Evolutionary conservation across 2,888 invertebrate genomes (phyloP).

Genomic region (Rhingia rostrata): DNA sequence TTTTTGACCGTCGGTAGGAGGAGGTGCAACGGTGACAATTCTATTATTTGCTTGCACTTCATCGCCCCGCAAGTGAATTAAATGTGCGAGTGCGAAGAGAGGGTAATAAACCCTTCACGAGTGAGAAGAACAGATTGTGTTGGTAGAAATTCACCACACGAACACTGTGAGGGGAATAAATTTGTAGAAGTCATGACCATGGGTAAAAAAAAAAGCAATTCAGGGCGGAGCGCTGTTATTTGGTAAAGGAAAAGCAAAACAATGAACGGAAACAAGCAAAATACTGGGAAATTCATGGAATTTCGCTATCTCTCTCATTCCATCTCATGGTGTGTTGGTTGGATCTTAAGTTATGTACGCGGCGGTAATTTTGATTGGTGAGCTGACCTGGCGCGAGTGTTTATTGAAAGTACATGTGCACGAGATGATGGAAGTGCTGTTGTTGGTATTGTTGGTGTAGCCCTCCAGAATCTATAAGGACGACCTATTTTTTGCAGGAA

Average conservation of each 20-base stretch:
- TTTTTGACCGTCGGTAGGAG: background rate
- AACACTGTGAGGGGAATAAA: background rate
- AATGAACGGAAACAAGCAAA: conserved; percentile 9
- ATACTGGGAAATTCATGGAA: conserved; percentile 11
- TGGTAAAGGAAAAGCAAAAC: conserved; percentile 25
- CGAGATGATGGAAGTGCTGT: conserved; percentile 6
- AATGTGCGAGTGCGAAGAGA: conserved; percentile 2
- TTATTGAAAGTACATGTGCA: conserved; percentile 25
- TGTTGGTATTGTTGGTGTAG: conserved; percentile 1
- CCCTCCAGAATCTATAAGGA: conserved; percentile 17
- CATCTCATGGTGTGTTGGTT: background rate
- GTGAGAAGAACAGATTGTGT: conserved; percentile 7
- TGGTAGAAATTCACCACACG: background rate
- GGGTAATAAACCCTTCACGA: conserved; percentile 5
- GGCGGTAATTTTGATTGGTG: conserved; percentile 68
- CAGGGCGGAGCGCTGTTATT: conserved; percentile 28
- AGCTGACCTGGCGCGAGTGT: conserved; percentile 28
- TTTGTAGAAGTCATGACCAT: background rate
- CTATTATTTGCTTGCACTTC: conserved; percentile 9
- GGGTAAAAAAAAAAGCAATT: background rate
- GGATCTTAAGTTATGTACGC: conserved; percentile 42
- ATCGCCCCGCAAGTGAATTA: background rate
- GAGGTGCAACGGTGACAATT: conserved; percentile 11
- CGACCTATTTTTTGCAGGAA: conserved; percentile 13
- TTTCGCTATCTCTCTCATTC: conserved; percentile 19